Conservation (phyloP, 2,797 vertebrate genomes). For the Crenichthys baileyi region DNA sequence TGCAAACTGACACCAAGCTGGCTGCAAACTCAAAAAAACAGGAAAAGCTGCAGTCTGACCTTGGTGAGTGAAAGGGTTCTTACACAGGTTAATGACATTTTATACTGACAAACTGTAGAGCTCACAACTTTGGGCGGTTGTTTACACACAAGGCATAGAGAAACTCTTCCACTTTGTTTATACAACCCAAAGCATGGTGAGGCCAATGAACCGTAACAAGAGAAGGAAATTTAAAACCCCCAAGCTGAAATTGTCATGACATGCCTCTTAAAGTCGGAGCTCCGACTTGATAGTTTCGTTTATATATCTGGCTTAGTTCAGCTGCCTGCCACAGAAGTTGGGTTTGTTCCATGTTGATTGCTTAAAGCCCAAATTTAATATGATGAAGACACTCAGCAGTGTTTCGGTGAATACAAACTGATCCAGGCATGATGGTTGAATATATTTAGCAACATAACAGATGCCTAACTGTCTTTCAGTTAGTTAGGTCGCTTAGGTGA, state of each 20-base stretch:
- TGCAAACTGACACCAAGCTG: background rate
- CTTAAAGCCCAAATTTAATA: background rate
- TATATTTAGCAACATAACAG: background rate
- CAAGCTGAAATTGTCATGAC: background rate
- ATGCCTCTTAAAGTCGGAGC: background rate
- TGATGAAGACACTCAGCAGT: background rate
- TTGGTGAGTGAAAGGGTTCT: background rate
- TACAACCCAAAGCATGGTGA: background rate
- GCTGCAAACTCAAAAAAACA: background rate
- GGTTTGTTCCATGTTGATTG: background rate
- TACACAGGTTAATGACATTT: slow-evolving; percentile 8
- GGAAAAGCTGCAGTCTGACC: background rate
- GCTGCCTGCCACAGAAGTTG: background rate
- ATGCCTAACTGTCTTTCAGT: background rate
- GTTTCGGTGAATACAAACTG: background rate
- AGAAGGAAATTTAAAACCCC: slow-evolving; percentile 1
- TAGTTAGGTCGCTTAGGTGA: background rate
- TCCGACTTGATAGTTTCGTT: background rate
- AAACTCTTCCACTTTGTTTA: slow-evolving; percentile 5
- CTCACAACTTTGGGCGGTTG: background rate
- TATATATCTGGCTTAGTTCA: background rate
- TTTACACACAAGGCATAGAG: background rate
- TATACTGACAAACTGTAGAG: slow-evolving; percentile 10
- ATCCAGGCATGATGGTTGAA: background rate
- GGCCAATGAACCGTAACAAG: slow-evolving; percentile 3